Percentiles rank a stretch among this genome's conserved stretches.
Evolutionary conservation across 2,113 vertebrate species (phyloP).

Genomic region (Ailuropoda melanoleuca): DNA sequence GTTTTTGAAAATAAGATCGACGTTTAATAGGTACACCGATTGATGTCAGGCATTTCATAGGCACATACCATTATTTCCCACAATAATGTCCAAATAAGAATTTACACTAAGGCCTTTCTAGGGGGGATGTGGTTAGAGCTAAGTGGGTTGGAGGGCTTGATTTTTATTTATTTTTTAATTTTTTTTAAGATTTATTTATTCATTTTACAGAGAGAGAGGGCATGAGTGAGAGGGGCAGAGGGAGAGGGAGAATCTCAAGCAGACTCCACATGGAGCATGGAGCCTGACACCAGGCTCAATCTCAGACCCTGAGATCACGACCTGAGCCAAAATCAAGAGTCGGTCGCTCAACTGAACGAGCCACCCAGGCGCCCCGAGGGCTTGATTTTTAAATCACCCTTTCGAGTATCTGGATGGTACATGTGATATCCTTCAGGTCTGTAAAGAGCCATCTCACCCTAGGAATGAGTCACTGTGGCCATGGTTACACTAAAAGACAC

Average conservation of each 20-base stretch:
- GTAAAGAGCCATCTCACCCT: neutral
- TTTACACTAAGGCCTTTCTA: neutral
- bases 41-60: neutral
- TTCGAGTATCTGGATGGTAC: neutral
- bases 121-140: neutral
- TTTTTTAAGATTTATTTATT: neutral
- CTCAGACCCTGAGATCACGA: neutral
- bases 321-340: neutral
- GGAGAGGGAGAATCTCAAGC: neutral
- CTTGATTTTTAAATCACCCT: neutral
- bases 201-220: neutral
- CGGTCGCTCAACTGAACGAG: neutral
- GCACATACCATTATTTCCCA: neutral
- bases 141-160: neutral
- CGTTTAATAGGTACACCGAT: conserved; percentile 54
- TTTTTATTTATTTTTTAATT: neutral
- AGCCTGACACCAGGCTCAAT: neutral
- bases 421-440: neutral
- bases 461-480: neutral
- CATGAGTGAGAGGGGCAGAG: neutral
- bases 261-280: neutral
- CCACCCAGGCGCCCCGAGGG: neutral
- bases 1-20: conserved; percentile 33
- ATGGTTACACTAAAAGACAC: neutral
- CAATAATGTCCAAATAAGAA: neutral